phyloP scores from a whole-genome alignment of 1,140 invertebrate genomes.

The Campoletis sonorensis region DNA sequence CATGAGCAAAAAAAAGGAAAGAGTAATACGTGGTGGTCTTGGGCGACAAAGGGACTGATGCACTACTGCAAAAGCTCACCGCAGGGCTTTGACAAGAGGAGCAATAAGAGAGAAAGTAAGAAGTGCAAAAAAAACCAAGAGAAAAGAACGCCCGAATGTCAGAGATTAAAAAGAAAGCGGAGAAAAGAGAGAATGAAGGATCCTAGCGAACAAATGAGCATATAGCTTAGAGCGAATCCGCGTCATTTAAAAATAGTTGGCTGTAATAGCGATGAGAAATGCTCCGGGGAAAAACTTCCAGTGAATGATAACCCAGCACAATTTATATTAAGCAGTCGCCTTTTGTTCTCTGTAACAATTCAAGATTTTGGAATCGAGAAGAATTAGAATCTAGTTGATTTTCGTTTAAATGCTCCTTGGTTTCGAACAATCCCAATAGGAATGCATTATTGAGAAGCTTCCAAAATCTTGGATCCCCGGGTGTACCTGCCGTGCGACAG shows the following conservation, averaged over 20 bases:
- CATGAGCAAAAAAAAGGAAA: neutral
- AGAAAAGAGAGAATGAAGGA: no score
- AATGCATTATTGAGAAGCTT: neutral
- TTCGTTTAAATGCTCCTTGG: neutral
- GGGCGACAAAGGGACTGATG: conserved; percentile 28
- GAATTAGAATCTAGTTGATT: no score
- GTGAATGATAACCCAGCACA: conserved; percentile 39
- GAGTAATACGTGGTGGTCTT: neutral
- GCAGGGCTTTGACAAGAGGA: conserved; percentile 10
- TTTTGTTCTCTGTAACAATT: no score
- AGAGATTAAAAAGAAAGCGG: conserved; percentile 60
- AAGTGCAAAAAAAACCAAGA: conserved; percentile 7
- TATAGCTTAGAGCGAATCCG: conserved; percentile 58
- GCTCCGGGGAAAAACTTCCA: conserved; percentile 57
- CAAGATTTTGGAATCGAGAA: no score
- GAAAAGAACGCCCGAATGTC: conserved; percentile 32
- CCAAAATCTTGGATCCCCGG: no score
- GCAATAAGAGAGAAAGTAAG: conserved; percentile 23
- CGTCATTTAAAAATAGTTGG: conserved; percentile 42
- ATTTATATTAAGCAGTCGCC: neutral
- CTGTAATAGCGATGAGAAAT: conserved; percentile 36
- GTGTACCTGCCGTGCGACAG: neutral
- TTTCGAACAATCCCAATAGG: neutral
- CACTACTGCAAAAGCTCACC: conserved; percentile 20
- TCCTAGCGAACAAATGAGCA: conserved; percentile 64